Percentiles rank a stretch among this genome's conserved stretches.
Conservation (phyloP, 2,113 vertebrate genomes). For the Scytalopus superciliaris region DNA sequence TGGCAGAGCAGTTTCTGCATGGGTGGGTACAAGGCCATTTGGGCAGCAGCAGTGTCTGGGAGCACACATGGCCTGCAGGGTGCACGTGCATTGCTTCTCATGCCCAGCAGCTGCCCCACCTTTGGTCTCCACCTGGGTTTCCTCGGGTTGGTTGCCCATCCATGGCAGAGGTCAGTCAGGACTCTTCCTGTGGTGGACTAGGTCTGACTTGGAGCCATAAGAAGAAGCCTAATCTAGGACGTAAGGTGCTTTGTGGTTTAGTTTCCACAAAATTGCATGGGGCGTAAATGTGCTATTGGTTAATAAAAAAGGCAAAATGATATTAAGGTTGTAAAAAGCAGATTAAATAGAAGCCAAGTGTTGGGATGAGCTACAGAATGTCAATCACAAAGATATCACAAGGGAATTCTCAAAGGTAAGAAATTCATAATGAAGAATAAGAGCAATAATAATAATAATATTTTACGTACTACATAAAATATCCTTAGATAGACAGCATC, state of each 20-base stretch:
- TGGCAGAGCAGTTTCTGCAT: background rate
- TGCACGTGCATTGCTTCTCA: background rate
- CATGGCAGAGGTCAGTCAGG: background rate
- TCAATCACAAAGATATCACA: background rate
- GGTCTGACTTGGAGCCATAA: background rate
- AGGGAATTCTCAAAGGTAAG: background rate
- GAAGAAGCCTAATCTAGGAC: background rate
- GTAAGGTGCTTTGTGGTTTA: background rate
- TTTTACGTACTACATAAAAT: background rate
- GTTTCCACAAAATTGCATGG: background rate
- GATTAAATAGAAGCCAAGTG: background rate
- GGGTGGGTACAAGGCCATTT: background rate
- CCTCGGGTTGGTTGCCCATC: background rate
- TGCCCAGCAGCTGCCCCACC: background rate
- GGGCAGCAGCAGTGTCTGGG: background rate
- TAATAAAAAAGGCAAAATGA: background rate
- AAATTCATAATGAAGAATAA: background rate
- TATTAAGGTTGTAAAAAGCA: background rate
- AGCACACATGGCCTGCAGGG: fast-evolving
- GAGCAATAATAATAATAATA: background rate
- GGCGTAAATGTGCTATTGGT: background rate
- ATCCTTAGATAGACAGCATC: background rate
- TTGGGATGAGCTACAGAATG: background rate
- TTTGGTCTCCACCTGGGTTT: background rate
- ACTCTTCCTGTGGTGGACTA: background rate